Evolutionary conservation across 2,888 invertebrate genomes (phyloP), one percentile per base, ranked within the genome.

Genomic region (Trachelus troglodyta): DNA sequence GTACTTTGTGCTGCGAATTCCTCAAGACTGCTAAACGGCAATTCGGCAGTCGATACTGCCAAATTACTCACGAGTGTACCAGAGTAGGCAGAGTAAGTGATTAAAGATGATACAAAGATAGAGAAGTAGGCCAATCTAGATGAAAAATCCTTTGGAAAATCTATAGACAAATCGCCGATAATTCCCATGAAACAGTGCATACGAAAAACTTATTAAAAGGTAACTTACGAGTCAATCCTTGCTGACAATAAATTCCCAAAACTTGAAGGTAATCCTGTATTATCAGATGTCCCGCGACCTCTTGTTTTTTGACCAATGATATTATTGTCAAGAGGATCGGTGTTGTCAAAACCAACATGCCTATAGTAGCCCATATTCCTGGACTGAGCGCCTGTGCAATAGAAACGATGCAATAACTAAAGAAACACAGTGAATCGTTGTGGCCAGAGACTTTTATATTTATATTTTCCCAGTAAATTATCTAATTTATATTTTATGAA

Each of bases 1-100:
- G 80, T 80, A 3, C 80, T 80, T 34, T 84, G 80, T 1, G 77
- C 11, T 11, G 82, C 69, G 23, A 87, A 84, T 40, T 81, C 84
- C 12, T 79, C 74, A 11, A 85, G 75, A 30, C 76, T 79, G 1
- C 34, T 71, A 74, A 87, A 87, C 1, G 87, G 86, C 75, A 83
- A 40, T 11, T 11, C 75, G 11, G 76, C 76, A n/a, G 56, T 74
- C 31, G 75, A 75, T 1, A 84, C 78, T 68, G 87, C 81, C n/a
- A 87, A 80, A 40, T 79, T 85, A 23, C 85, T 82, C 12, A 84
- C 84, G 12, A 87, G 80, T 11, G 81, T 79, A 9, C 86, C 87
- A 0, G 85, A 84, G 74, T 86, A 87, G 3, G 81, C 80, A 1
- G 82, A 79, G 56, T 80, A 78, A 4, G 84, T 75, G 3, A 85